Evolutionary conservation across 2,888 invertebrate species (phyloP).

Genomic region (Oscheius sp.): DNA sequence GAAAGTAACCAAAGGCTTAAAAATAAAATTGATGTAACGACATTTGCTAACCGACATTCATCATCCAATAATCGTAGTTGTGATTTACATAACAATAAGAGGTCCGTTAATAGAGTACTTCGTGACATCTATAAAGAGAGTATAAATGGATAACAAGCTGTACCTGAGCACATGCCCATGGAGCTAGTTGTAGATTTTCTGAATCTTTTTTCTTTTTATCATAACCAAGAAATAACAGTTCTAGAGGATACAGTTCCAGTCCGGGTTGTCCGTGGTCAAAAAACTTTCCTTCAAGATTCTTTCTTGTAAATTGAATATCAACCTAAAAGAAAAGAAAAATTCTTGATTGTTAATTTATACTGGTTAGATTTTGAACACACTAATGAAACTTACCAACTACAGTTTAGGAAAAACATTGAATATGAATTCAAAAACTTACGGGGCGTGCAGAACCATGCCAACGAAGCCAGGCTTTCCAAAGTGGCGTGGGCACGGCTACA

Average conservation of each 20-base stretch:
- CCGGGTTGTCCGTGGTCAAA: slow-evolving; percentile 40
- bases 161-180: slow-evolving; percentile 56
- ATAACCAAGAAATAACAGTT: slow-evolving; percentile 47
- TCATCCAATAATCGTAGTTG: slow-evolving; percentile 39
- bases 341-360: too few species aligned
- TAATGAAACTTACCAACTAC: neutral
- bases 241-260: slow-evolving; percentile 48
- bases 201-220: slow-evolving; percentile 38
- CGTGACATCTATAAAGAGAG: slow-evolving; percentile 37
- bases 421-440: slow-evolving; percentile 32
- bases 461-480: slow-evolving; percentile 50
- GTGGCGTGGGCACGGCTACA: slow-evolving; percentile 41
- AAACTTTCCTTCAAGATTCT: slow-evolving; percentile 39
- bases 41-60: neutral
- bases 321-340: slow-evolving; percentile 9
- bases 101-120: slow-evolving; percentile 44
- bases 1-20: slow-evolving; percentile 42
- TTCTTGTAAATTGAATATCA: slow-evolving; percentile 36
- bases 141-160: neutral
- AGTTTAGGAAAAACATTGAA: neutral
- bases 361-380: too few species aligned
- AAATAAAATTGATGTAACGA: neutral
- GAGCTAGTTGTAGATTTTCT: slow-evolving; percentile 32
- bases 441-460: slow-evolving; percentile 52
- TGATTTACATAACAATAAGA: slow-evolving; percentile 40